Conservation (phyloP, 2,113 vertebrate species). For the Gasterosteus aculeatus region DNA sequence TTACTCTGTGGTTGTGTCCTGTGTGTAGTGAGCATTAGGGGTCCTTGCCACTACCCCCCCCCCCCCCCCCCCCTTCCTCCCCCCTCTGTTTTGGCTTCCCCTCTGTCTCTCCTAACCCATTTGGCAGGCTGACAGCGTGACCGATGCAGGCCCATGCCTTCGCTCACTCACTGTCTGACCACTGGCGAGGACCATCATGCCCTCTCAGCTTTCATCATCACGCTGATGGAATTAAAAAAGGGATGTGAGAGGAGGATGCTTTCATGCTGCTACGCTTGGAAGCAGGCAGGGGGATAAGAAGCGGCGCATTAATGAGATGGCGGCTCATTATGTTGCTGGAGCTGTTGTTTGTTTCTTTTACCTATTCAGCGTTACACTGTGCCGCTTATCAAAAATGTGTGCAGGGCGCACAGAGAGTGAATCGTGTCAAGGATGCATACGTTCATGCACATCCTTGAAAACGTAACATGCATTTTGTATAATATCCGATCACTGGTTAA, state of each 20-base stretch:
- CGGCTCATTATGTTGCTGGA: slow-evolving; percentile 56
- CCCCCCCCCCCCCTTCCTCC: not conserved
- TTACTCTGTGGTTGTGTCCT: slow-evolving; percentile 29
- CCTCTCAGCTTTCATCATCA: slow-evolving; percentile 68
- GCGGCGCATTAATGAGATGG: slow-evolving; percentile 60
- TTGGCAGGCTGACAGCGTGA: slow-evolving; percentile 52
- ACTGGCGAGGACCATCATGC: slow-evolving; percentile 53
- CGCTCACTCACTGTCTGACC: slow-evolving; percentile 62
- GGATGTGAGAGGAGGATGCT: slow-evolving; percentile 54
- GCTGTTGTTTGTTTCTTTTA: slow-evolving; percentile 26
- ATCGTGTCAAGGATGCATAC: slow-evolving; percentile 1
- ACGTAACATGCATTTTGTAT: slow-evolving; percentile 6
- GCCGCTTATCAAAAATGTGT: slow-evolving; percentile 1
- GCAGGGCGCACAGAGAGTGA: not conserved
- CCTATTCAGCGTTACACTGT: slow-evolving; percentile 13
- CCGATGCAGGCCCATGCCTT: slow-evolving; percentile 46
- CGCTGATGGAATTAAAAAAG: slow-evolving; percentile 65
- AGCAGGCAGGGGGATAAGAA: slow-evolving; percentile 29
- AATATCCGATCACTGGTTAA: slow-evolving; percentile 20
- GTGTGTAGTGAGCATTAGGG: slow-evolving; percentile 32
- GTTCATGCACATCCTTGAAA: slow-evolving; percentile 18
- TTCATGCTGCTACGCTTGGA: slow-evolving; percentile 53
- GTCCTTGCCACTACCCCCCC: slow-evolving; percentile 27
- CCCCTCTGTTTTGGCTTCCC: not conserved
- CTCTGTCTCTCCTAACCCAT: slow-evolving; percentile 42